Percentiles rank a stretch among this genome's conserved stretches.
Evolutionary conservation across 2,797 vertebrate genomes (phyloP).

Genomic region (Oryzias sinensis): DNA sequence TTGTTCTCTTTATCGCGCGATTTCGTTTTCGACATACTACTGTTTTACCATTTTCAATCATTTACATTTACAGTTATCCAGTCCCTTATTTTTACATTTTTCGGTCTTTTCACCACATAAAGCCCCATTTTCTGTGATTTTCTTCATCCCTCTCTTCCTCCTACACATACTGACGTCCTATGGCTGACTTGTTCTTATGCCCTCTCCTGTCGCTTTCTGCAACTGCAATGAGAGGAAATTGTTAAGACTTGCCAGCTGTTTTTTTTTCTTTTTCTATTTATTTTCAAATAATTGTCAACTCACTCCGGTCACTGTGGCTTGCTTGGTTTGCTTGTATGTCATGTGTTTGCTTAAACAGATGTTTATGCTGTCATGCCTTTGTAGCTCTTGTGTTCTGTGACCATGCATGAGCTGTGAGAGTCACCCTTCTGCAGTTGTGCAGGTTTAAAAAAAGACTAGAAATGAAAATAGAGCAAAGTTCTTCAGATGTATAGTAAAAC

Average conservation of each 20-base stretch:
- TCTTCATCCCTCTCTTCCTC: slow-evolving; percentile 35
- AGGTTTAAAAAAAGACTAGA: too few relatives aligned
- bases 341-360: too few relatives aligned
- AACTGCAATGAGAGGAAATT: slow-evolving; percentile 55
- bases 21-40: slow-evolving; percentile 11
- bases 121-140: slow-evolving; percentile 27
- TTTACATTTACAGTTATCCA: slow-evolving; percentile 2
- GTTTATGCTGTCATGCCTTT: too few relatives aligned
- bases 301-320: not conserved
- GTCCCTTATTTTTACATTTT: slow-evolving; percentile 6
- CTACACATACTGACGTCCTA: slow-evolving; percentile 43
- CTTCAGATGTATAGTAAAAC: too few relatives aligned
- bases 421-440: too few relatives aligned
- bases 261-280: slow-evolving; percentile 2
- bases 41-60: slow-evolving; percentile 6
- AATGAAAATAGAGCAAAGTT: too few relatives aligned
- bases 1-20: slow-evolving; percentile 40
- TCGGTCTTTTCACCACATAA: slow-evolving; percentile 33
- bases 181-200: slow-evolving; percentile 45
- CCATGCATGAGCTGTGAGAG: too few relatives aligned
- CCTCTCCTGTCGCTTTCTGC: slow-evolving; percentile 57
- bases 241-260: slow-evolving; percentile 15
- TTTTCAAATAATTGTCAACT: not conserved
- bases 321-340: too few relatives aligned
- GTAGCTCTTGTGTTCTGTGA: too few relatives aligned